Evolutionary conservation across 2,888 invertebrate species (phyloP), one percentile per base, ranked within the genome.

Genomic region (Crossocerus cetratus): DNA sequence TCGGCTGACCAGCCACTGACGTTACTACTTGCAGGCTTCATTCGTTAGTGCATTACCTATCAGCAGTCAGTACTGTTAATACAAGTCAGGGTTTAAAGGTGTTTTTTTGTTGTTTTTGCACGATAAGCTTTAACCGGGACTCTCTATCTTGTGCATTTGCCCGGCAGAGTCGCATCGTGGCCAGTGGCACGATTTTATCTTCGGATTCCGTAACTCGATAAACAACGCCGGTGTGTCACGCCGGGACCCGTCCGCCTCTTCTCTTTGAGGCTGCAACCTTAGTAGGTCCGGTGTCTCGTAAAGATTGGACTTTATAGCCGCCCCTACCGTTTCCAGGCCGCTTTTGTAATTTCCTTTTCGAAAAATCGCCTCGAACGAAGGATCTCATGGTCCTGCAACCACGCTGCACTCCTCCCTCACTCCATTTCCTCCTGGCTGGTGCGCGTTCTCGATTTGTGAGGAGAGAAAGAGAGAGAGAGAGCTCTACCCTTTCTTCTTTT

Each of bases 231-330:
- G 67, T 76, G 74, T 78, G 75, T 80, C 87, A 87, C 83, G 85
- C 83, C 78, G 75, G 80, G 76, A 78, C 72, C 76, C 68, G 64
- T 14, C 67, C 67, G 76, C 62, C 75, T 76, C 76, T 76, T 68
- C 76, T 63, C 44, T 59, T 62, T 65, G 69, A 65, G 65, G 55
- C 64, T 32, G 66, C 42, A 49, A 61, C 64, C 70, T 65, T 63
- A 72, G 80, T 86, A 84, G 83, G 83, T 45, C 59, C 56, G 16
- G 66, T 84, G 85, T 89, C 88, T 87, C 90, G 83, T 90, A 90
- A 90, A 89, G 86, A 88, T 89, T 86, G 84, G 86, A 88, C 84
- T 90, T 88, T 88, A 88, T 87, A 84, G 84, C 86, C 82, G 83
- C 83, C 86, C 86, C 82, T 83, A 86, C 84, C 88, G 85, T 89